phyloP scores from a whole-genome alignment of 2,888 invertebrate species.

The Yponomeuta plumbellus region DNA sequence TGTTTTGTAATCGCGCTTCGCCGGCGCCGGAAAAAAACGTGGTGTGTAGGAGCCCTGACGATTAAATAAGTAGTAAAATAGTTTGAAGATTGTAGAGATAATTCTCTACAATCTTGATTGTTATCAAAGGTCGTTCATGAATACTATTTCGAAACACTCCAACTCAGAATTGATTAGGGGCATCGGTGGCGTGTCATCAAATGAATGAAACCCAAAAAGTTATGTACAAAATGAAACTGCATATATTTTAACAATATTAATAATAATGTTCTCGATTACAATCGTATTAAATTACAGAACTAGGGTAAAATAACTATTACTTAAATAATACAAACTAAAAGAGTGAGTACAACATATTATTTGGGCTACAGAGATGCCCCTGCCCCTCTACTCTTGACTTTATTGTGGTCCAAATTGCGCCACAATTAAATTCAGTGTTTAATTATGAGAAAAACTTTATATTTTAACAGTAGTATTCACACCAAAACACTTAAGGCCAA shows the following conservation, averaged over 20 bases:
- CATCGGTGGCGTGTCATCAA: neutral
- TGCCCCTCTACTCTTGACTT: neutral
- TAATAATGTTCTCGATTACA: conserved; percentile 45
- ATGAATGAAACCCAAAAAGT: neutral
- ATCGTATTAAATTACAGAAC: conserved; percentile 43
- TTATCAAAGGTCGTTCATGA: neutral
- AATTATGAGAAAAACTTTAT: too few species aligned
- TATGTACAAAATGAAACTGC: conserved; percentile 19
- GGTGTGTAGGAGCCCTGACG: too few species aligned
- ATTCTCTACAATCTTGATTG: neutral
- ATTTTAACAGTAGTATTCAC: too few species aligned
- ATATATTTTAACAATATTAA: conserved; percentile 43
- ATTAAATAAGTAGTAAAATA: too few species aligned
- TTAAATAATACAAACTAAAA: conserved; percentile 34
- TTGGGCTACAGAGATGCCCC: neutral
- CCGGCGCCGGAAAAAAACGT: too few species aligned
- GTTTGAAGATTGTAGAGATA: too few species aligned
- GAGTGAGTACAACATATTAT: conserved; percentile 25
- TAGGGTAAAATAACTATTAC: conserved; percentile 42
- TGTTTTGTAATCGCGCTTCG: too few species aligned
- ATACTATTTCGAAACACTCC: neutral
- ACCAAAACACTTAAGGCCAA: too few species aligned
- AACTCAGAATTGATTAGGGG: neutral
- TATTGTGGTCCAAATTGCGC: too few species aligned
- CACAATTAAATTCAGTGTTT: too few species aligned